phyloP scores from a whole-genome alignment of 2,113 vertebrate species.

The Cheirogaleus medius region DNA sequence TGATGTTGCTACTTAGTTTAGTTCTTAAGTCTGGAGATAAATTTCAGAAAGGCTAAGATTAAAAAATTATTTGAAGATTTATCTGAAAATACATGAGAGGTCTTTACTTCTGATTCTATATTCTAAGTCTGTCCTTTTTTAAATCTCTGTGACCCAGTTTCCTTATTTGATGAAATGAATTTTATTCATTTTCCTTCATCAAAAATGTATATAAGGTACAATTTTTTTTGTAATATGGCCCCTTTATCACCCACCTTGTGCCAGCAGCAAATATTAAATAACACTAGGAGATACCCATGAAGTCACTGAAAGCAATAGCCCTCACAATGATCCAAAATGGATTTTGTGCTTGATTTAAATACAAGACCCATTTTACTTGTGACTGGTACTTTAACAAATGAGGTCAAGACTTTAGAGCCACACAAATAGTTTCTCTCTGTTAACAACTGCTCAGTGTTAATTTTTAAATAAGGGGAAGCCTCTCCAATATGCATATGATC shows the following conservation, averaged over 20 bases:
- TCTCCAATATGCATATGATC: neutral
- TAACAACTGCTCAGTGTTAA: neutral
- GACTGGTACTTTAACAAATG: constrained; percentile 28
- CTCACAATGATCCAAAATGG: neutral
- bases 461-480: neutral
- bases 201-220: neutral
- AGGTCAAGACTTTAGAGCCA: neutral
- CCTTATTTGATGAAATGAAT: constrained; percentile 1
- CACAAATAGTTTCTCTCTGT: neutral
- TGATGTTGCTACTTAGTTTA: neutral
- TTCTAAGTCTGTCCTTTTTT: neutral
- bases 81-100: neutral
- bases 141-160: constrained; percentile 27
- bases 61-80: neutral
- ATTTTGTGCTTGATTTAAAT: neutral
- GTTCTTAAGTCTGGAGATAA: constrained; percentile 10
- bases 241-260: neutral
- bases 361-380: neutral
- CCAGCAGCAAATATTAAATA: neutral
- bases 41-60: constrained; percentile 39
- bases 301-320: neutral
- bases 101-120: neutral
- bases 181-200: constrained; percentile 16
- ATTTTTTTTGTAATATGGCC: neutral
- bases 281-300: neutral